A percentile compares a stretch with the other conserved stretches of the same genome.
Evolutionary conservation across 2,797 vertebrate genomes (phyloP).

Genomic region (Lagorchestes hirsutus): DNA sequence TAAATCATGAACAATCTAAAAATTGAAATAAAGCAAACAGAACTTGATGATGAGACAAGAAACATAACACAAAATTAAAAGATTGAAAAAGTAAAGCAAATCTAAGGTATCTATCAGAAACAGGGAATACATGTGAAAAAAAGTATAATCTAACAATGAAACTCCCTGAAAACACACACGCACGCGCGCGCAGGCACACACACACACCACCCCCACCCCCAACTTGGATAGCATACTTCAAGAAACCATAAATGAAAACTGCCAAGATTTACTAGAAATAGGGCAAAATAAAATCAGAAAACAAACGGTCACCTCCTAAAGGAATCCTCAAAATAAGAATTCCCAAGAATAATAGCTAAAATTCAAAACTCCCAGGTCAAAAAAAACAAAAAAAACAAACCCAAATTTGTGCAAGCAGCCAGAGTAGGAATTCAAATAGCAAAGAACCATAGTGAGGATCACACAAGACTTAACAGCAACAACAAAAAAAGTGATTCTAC

Average conservation of each 20-base stretch:
- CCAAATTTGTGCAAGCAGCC: neutral
- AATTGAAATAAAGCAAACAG: neutral
- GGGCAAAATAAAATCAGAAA: neutral
- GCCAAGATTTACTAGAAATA: neutral
- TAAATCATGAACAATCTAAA: neutral
- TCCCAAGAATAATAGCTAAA: neutral
- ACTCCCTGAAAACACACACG: neutral
- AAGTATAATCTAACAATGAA: neutral
- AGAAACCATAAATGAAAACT: neutral
- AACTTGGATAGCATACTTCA: neutral
- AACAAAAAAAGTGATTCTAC: neutral
- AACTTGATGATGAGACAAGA: neutral
- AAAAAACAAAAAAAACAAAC: neutral
- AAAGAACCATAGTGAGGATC: neutral
- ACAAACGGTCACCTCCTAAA: neutral
- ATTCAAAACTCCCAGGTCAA: neutral
- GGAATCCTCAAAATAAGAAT: neutral
- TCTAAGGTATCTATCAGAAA: neutral
- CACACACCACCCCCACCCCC: neutral
- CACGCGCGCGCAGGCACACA: fast-evolving
- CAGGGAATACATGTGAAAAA: neutral
- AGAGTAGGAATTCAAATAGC: neutral
- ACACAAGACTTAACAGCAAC: neutral
- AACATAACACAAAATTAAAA: neutral
- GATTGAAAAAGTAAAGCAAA: neutral